These are phyloP conservation scores for Columba janthina DNA, from an alignment of 2,113 vertebrate species.

Conservation along the genomic window DNA sequence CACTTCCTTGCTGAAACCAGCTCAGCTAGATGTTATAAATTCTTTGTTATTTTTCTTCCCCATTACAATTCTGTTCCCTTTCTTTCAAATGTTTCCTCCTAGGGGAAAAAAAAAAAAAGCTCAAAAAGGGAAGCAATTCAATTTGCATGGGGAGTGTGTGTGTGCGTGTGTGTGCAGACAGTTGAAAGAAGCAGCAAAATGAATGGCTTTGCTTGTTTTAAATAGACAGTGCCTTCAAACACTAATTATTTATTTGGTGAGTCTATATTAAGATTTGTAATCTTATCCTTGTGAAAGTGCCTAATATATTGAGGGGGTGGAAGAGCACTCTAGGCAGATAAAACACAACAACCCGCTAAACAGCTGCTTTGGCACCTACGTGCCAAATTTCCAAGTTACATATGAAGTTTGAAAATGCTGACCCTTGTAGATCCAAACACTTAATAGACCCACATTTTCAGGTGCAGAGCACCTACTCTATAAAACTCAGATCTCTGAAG, in stretches of 20 bases:
- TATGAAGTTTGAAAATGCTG: not conserved
- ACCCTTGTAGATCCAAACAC: not conserved
- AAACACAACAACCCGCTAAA: not conserved
- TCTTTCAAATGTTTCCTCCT: not conserved
- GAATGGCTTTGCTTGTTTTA: not conserved
- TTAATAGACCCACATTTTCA: not conserved
- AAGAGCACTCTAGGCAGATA: not conserved
- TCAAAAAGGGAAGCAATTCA: not conserved
- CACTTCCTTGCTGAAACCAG: not conserved
- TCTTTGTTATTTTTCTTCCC: not conserved
- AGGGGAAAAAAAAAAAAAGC: not conserved
- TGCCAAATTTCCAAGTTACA: not conserved
- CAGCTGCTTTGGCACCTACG: not conserved
- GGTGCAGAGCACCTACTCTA: not conserved
- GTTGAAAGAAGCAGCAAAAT: not conserved
- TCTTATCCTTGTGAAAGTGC: not conserved
- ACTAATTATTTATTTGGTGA: not conserved
- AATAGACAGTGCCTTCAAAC: not conserved
- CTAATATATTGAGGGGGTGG: not conserved
- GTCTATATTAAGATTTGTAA: not conserved
- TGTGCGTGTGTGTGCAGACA: not conserved
- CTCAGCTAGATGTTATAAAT: not conserved
- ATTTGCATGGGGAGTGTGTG: not conserved
- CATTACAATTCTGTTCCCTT: not conserved
- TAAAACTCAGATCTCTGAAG: not conserved